Conservation (phyloP, 2,113 vertebrate genomes). For the Sorex fumeus region DNA sequence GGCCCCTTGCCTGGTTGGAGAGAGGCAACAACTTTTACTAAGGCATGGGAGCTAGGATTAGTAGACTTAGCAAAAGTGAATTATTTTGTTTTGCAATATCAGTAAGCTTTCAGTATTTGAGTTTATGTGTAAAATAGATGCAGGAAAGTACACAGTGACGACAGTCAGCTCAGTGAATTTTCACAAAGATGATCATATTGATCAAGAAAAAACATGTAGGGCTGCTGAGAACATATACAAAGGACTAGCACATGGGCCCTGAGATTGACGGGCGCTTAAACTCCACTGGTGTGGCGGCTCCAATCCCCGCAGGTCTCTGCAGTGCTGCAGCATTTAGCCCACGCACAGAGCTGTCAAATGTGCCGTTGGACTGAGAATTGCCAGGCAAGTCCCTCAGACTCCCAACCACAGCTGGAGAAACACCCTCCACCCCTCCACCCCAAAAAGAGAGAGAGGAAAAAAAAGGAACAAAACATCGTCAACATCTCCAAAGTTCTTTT, state of each 20-base stretch:
- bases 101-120: not conserved
- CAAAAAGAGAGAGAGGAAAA: no score
- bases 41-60: not conserved
- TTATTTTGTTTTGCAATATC: not conserved
- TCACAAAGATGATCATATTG: not conserved
- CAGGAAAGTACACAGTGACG: not conserved
- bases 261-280: no score
- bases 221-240: not conserved
- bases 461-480: not conserved
- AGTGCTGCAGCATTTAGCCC: no score
- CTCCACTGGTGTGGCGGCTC: no score
- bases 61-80: not conserved
- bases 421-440: no score
- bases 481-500: not conserved
- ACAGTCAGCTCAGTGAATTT: not conserved
- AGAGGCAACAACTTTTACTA: not conserved
- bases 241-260: no score
- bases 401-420: not conserved
- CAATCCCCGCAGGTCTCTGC: no score
- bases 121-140: not conserved
- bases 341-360: no score
- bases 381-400: not conserved
- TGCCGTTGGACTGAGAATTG: no score
- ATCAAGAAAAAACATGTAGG: slow-evolving; percentile 19
- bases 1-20: not conserved